A percentile compares a stretch with the other conserved stretches of the same genome.
Evolutionary conservation across 53 echinoderm and acorn worm genomes (phyloP).

Genomic region (Mesocentrotus franciscanus): DNA sequence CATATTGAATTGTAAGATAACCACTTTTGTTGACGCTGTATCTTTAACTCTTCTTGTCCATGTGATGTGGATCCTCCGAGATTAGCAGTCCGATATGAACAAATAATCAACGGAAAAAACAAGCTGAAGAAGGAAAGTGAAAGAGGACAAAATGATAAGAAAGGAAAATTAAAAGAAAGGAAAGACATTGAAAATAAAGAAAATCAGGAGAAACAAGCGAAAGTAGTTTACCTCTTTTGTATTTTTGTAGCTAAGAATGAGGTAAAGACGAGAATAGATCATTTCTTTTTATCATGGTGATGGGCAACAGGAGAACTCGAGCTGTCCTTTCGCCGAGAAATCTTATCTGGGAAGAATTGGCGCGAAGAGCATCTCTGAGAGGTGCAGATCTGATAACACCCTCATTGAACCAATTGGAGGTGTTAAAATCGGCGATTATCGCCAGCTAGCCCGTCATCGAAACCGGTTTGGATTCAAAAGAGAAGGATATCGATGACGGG

Average conservation of each 20-base stretch:
- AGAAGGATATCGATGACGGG: slow-evolving; percentile 11
- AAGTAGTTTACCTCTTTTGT: slow-evolving; percentile 9
- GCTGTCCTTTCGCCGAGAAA: slow-evolving; percentile 56
- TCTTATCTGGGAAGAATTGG: slow-evolving; percentile 54
- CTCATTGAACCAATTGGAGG: slow-evolving; percentile 69
- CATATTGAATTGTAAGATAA: background rate
- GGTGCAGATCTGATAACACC: slow-evolving; percentile 53
- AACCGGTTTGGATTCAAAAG: slow-evolving; percentile 57
- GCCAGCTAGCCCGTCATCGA: slow-evolving; percentile 52
- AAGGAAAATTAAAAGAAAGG: background rate
- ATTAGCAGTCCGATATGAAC: too few relatives aligned
- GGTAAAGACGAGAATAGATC: background rate
- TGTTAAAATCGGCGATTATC: slow-evolving; percentile 66
- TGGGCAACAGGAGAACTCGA: slow-evolving; percentile 45
- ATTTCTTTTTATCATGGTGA: slow-evolving; percentile 45
- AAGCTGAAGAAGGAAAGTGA: background rate
- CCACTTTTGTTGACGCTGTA: background rate
- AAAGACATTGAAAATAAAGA: background rate
- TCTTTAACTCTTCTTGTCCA: background rate
- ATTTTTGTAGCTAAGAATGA: background rate
- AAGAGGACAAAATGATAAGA: background rate
- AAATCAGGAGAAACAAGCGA: background rate
- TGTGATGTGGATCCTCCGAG: background rate
- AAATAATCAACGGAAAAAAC: background rate
- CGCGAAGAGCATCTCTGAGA: slow-evolving; percentile 44